phyloP scores from a whole-genome alignment of 2,113 vertebrate species.

The Azemiops feae region DNA sequence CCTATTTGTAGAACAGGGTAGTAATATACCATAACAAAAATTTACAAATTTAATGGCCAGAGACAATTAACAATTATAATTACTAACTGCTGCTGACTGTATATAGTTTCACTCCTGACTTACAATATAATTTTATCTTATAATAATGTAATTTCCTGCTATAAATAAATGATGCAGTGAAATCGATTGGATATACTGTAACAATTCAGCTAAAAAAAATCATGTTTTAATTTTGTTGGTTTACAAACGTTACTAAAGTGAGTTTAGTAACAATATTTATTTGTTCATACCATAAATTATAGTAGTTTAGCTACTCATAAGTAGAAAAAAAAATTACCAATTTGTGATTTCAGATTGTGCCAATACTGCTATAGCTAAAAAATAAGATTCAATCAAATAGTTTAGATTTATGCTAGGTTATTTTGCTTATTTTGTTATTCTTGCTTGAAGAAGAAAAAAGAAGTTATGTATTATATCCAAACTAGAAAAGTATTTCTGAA shows the following conservation, averaged over 20 bases:
- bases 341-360: background rate
- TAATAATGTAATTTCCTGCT: too few relatives aligned
- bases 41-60: background rate
- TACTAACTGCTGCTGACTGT: too few relatives aligned
- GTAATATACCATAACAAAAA: too few relatives aligned
- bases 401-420: background rate
- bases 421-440: background rate
- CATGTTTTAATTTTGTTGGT: background rate
- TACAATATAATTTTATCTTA: too few relatives aligned
- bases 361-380: background rate
- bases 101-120: too few relatives aligned
- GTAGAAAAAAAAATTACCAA: background rate
- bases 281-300: background rate
- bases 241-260: background rate
- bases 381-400: background rate
- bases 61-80: background rate
- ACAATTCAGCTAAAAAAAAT: too few relatives aligned
- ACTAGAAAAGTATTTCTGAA: background rate
- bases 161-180: too few relatives aligned
- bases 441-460: background rate
- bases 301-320: background rate
- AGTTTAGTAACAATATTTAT: background rate
- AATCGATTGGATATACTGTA: too few relatives aligned
- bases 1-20: background rate
- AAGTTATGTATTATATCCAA: background rate